These are phyloP conservation scores for Leucoraja erinaceus DNA, from an alignment of 2,113 vertebrate genomes.

Conservation along the genomic window DNA sequence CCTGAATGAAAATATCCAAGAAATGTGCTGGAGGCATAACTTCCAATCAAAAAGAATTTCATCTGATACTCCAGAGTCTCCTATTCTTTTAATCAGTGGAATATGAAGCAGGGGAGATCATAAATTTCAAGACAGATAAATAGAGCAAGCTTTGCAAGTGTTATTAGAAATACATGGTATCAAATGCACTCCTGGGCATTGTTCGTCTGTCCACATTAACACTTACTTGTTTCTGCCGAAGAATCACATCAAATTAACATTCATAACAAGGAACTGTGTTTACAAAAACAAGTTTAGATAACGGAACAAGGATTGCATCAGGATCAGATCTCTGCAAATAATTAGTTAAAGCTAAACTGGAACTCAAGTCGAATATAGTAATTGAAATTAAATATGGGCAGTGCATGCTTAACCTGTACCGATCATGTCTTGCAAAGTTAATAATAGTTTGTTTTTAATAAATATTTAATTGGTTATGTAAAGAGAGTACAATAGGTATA, in stretches of 20 bases:
- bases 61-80: background rate
- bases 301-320: background rate
- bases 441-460: too few relatives aligned
- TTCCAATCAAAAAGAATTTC: background rate
- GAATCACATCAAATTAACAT: background rate
- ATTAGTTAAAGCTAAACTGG: background rate
- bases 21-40: background rate
- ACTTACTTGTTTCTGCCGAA: background rate
- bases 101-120: background rate
- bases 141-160: background rate
- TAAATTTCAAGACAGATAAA: background rate
- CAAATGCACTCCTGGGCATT: background rate
- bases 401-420: background rate
- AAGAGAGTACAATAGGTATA: too few relatives aligned
- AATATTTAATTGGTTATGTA: too few relatives aligned
- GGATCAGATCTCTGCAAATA: background rate
- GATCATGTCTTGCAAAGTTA: background rate
- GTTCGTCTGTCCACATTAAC: background rate
- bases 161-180: background rate
- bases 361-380: background rate
- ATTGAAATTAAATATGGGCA: background rate
- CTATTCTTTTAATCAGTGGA: background rate
- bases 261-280: background rate
- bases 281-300: background rate
- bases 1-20: background rate